phyloP scores from a whole-genome alignment of 2,888 invertebrate genomes.

The Plagiodera versicolora region DNA sequence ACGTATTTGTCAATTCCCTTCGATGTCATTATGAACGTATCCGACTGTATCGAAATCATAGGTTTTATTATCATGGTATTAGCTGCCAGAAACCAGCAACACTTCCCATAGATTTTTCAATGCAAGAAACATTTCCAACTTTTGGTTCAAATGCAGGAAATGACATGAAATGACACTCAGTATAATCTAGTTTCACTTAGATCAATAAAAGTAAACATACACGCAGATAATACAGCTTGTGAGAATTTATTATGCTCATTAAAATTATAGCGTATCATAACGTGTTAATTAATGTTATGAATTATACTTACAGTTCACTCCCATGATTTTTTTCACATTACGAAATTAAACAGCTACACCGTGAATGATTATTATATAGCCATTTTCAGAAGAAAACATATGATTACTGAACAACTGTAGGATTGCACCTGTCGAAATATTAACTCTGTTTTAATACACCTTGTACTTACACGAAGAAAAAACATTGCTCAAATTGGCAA shows the following conservation, averaged over 20 bases:
- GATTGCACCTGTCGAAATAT: no score
- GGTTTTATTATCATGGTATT: no score
- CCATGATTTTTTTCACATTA: not conserved
- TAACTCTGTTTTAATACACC: not conserved
- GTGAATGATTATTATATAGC: not conserved
- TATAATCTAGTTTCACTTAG: no score
- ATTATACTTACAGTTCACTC: not conserved
- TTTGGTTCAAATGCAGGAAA: not conserved
- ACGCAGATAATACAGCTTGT: not conserved
- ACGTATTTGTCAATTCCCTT: no score
- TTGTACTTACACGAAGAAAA: no score
- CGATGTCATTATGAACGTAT: no score
- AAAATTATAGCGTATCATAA: constrained; percentile 1
- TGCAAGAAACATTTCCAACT: not conserved
- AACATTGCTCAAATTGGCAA: no score
- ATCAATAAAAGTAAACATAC: not conserved
- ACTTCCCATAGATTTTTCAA: no score
- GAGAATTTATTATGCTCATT: not conserved
- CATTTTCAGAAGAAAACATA: not conserved
- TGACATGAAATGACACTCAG: no score
- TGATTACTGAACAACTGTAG: not conserved
- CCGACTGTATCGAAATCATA: no score
- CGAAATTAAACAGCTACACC: not conserved
- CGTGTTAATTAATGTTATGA: constrained; percentile 1
- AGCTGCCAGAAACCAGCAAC: no score